Percentiles rank a stretch among this genome's conserved stretches.
Evolutionary conservation across 2,888 invertebrate species (phyloP).

Genomic region (Hipparchia semele): DNA sequence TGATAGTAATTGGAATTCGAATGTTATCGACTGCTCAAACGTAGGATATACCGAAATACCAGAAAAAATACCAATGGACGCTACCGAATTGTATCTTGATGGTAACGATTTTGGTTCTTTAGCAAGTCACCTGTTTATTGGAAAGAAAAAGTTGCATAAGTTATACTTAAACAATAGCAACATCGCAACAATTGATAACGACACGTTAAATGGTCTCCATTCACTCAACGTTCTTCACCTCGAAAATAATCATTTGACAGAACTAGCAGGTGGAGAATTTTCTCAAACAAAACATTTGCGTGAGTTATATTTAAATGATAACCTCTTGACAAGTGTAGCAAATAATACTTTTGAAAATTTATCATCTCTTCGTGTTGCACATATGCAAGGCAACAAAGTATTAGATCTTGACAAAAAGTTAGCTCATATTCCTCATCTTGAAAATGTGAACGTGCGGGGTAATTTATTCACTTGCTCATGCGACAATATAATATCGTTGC

Average conservation of each 20-base stretch:
- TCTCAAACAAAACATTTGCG: slow-evolving; percentile 89
- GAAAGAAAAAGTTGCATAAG: slow-evolving; percentile 90
- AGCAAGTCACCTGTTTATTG: slow-evolving; percentile 92
- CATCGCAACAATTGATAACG: slow-evolving; percentile 88
- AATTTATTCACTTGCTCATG: slow-evolving; percentile 92
- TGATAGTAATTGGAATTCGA: slow-evolving; percentile 92
- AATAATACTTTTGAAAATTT: slow-evolving; percentile 90
- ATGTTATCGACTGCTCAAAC: slow-evolving; percentile 92
- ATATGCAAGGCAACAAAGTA: slow-evolving; percentile 90
- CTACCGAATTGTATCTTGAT: slow-evolving; percentile 92
- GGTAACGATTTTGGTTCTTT: slow-evolving; percentile 90
- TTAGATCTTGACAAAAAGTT: slow-evolving; percentile 87
- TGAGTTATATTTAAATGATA: slow-evolving; percentile 91
- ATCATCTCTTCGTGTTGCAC: slow-evolving; percentile 86
- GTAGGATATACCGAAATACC: slow-evolving; percentile 88
- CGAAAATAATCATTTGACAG: slow-evolving; percentile 88
- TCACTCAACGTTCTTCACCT: slow-evolving; percentile 89
- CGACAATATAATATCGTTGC: slow-evolving; percentile 85
- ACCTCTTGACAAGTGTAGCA: slow-evolving; percentile 87
- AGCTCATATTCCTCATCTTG: slow-evolving; percentile 82
- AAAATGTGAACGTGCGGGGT: slow-evolving; percentile 87
- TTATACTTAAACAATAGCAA: slow-evolving; percentile 90
- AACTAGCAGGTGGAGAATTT: slow-evolving; percentile 90
- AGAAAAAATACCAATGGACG: slow-evolving; percentile 93
- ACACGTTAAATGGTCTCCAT: slow-evolving; percentile 90